phyloP scores from a whole-genome alignment of 2,888 invertebrate genomes.

The Volucella zonaria region DNA sequence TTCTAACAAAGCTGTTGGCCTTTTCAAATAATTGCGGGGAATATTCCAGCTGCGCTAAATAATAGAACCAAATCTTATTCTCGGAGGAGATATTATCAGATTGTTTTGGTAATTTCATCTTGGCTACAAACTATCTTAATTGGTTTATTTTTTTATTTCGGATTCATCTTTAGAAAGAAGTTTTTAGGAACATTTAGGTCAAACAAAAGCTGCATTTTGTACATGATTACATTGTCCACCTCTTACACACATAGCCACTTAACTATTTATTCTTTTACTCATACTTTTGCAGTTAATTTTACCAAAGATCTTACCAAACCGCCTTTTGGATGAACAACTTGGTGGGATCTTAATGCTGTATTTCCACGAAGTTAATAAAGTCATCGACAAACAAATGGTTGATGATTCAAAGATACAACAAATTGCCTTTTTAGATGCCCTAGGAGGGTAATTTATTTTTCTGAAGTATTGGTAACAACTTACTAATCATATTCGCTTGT shows the following conservation, averaged over 20 bases:
- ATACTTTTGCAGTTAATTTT: conserved; percentile 76
- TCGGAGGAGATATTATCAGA: too few species aligned
- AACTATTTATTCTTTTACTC: neutral
- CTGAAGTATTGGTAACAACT: neutral
- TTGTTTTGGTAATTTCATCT: too few species aligned
- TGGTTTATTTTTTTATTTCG: too few species aligned
- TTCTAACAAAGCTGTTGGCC: too few species aligned
- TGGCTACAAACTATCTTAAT: too few species aligned
- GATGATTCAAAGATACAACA: conserved; percentile 75
- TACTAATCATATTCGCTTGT: conserved; percentile 13
- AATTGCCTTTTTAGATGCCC: conserved; percentile 80
- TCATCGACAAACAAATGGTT: conserved; percentile 76
- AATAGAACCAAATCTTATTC: too few species aligned
- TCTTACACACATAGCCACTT: neutral
- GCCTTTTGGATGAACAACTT: conserved; percentile 77
- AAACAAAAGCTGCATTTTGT: too few species aligned
- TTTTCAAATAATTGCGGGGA: too few species aligned
- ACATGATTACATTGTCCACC: too few species aligned
- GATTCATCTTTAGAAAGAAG: too few species aligned
- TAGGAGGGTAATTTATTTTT: conserved; percentile 78
- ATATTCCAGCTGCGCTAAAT: too few species aligned
- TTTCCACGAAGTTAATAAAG: conserved; percentile 79
- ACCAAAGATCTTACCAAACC: conserved; percentile 78
- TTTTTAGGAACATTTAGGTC: too few species aligned
- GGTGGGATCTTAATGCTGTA: conserved; percentile 79